Conservation (phyloP, 2,888 invertebrate genomes). For the Gastrophysa polygoni region DNA sequence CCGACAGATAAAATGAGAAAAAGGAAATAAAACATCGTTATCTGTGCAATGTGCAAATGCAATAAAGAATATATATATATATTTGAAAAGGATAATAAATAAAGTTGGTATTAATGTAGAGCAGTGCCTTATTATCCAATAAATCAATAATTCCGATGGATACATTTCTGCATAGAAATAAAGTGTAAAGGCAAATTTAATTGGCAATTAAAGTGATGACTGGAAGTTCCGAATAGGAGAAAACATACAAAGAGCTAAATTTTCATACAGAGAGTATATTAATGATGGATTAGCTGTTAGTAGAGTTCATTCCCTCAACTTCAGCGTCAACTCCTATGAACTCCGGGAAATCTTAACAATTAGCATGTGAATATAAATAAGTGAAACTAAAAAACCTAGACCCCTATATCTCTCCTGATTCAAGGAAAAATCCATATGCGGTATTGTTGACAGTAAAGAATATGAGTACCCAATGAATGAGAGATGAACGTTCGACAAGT, state of each 20-base stretch:
- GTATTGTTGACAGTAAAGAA: too few relatives aligned
- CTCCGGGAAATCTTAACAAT: too few relatives aligned
- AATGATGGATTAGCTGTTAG: too few relatives aligned
- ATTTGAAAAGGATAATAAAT: constrained; percentile 27
- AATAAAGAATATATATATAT: background rate
- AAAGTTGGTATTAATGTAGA: constrained; percentile 42
- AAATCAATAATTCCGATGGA: constrained; percentile 45
- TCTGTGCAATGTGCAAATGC: background rate
- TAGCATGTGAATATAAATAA: too few relatives aligned
- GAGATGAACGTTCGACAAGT: too few relatives aligned
- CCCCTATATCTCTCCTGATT: too few relatives aligned
- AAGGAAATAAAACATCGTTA: background rate
- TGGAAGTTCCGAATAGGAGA: constrained; percentile 15
- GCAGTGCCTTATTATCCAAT: constrained; percentile 43
- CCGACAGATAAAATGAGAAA: background rate
- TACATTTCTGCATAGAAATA: constrained; percentile 43
- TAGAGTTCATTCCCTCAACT: too few relatives aligned
- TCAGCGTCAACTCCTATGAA: too few relatives aligned
- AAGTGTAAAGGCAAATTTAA: constrained; percentile 43
- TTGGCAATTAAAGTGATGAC: constrained; percentile 40
- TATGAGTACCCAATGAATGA: too few relatives aligned
- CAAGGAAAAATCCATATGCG: too few relatives aligned
- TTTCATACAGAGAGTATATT: constrained; percentile 2
- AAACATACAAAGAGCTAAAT: constrained; percentile 16
- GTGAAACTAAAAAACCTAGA: too few relatives aligned